Conservation (phyloP, 2,888 invertebrate species). For the Lapara coniferarum region DNA sequence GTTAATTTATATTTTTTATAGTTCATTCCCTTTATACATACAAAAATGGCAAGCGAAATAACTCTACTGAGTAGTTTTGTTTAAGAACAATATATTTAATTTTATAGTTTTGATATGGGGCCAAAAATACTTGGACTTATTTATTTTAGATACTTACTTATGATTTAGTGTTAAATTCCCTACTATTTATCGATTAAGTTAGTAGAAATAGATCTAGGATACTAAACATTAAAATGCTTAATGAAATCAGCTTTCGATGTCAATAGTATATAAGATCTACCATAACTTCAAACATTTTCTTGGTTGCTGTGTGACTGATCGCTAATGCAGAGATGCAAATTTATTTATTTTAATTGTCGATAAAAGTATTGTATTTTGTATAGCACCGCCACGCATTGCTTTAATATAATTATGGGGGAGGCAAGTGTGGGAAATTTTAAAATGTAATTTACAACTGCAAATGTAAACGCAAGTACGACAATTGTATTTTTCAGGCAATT, state of each 20-base stretch:
- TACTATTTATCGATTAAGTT: slow-evolving; percentile 16
- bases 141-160: slow-evolving; percentile 9
- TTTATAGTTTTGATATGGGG: slow-evolving; percentile 38
- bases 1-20: background rate
- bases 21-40: background rate
- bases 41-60: slow-evolving; percentile 1
- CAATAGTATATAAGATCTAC: slow-evolving; percentile 34
- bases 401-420: slow-evolving; percentile 21
- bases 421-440: slow-evolving; percentile 21
- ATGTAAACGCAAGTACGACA: background rate
- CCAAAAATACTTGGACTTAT: slow-evolving; percentile 37
- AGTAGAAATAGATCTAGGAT: slow-evolving; percentile 21
- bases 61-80: background rate
- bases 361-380: background rate
- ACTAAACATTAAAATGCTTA: slow-evolving; percentile 38
- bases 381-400: slow-evolving; percentile 28
- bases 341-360: slow-evolving; percentile 1
- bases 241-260: slow-evolving; percentile 47
- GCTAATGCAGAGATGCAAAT: background rate
- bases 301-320: slow-evolving; percentile 8
- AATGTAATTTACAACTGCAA: background rate
- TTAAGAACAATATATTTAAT: background rate
- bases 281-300: slow-evolving; percentile 17
- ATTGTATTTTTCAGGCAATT: background rate
- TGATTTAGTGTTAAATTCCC: slow-evolving; percentile 14